A percentile compares a stretch with the other conserved stretches of the same genome.
Conservation (phyloP, 2,113 vertebrate species). For the Puma concolor region DNA sequence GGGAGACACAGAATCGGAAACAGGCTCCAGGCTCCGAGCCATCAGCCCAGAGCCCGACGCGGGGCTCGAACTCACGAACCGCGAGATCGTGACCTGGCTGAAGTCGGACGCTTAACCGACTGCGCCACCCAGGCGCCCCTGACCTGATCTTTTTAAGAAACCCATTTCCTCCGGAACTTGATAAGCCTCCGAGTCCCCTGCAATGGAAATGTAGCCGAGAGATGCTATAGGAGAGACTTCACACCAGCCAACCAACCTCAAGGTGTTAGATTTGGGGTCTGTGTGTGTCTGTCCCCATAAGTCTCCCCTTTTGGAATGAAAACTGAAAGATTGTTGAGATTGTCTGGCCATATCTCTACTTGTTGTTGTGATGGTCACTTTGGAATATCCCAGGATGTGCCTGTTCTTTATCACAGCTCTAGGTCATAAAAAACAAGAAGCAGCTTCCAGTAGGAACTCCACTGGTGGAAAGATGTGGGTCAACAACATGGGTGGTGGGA, state of each 20-base stretch:
- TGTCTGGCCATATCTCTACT: background rate
- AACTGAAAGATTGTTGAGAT: background rate
- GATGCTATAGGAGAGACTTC: background rate
- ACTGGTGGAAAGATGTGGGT: too few species aligned
- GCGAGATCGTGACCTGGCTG: too few species aligned
- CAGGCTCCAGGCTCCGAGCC: too few species aligned
- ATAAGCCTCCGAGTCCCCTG: background rate
- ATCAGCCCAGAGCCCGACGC: too few species aligned
- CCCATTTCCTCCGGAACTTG: constrained; percentile 14
- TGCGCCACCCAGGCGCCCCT: too few species aligned
- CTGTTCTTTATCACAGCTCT: background rate
- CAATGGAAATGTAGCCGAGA: background rate
- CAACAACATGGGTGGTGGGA: background rate
- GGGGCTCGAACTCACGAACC: too few species aligned
- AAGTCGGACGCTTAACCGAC: too few species aligned
- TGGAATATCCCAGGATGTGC: background rate
- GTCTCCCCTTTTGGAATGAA: background rate
- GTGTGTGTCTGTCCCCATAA: background rate
- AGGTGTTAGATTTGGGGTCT: background rate
- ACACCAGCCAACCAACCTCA: background rate
- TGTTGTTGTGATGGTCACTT: background rate
- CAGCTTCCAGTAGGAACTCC: background rate
- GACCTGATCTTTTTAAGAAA: constrained; percentile 53
- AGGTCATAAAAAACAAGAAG: background rate
- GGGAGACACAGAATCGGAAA: too few species aligned